Evolutionary conservation across 2,888 invertebrate genomes (phyloP).

Genomic region (Cephus sareptanus): DNA sequence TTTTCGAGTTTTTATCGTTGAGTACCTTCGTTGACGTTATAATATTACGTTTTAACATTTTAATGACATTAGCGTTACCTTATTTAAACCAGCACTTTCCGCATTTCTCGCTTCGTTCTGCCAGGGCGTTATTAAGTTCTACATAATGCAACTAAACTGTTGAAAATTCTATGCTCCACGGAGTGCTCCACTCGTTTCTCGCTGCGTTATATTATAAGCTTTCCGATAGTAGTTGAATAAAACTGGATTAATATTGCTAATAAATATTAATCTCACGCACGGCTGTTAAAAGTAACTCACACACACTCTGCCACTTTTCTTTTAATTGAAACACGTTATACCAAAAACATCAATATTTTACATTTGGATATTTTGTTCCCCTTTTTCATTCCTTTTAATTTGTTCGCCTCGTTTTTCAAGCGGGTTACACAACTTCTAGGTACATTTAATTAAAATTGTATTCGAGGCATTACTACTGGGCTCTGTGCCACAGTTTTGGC

Average conservation of each 20-base stretch:
- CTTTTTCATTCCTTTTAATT: neutral
- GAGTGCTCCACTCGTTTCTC: neutral
- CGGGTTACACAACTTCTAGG: neutral
- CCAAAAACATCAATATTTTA: neutral
- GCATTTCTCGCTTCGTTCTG: neutral
- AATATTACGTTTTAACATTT: neutral
- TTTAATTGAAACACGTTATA: neutral
- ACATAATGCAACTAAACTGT: neutral
- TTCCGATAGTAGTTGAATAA: neutral
- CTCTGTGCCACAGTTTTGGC: neutral
- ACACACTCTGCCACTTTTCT: neutral
- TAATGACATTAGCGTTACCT: neutral
- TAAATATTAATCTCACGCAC: neutral
- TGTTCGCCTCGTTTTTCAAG: neutral
- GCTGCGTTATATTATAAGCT: neutral
- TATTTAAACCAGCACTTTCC: neutral
- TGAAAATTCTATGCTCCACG: neutral
- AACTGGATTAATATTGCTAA: neutral
- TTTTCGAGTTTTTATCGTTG: neutral
- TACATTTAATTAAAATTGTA: neutral
- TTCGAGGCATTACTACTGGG: neutral
- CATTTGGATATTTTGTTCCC: neutral
- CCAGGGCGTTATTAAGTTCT: neutral
- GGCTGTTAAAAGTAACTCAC: neutral
- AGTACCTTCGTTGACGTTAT: neutral